phyloP scores from a whole-genome alignment of 2,113 vertebrate genomes.

The Calonectris borealis region DNA sequence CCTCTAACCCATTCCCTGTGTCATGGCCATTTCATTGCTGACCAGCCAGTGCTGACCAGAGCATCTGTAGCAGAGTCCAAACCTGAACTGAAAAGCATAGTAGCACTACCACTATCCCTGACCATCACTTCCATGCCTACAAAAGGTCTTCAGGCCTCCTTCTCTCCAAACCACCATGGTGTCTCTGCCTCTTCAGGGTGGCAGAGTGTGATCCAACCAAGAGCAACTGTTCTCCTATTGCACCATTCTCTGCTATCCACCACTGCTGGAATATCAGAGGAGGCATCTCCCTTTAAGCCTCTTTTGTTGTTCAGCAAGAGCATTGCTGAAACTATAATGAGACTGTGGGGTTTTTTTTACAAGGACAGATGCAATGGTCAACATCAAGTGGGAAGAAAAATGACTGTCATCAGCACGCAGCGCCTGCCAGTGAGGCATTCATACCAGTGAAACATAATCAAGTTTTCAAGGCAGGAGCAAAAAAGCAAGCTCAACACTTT shows the following conservation, averaged over 20 bases:
- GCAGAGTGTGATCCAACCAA: not conserved
- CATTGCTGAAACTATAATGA: not conserved
- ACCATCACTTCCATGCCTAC: not conserved
- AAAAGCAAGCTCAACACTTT: conserved; percentile 13
- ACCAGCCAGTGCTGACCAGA: not conserved
- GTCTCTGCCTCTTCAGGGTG: not conserved
- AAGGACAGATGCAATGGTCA: not conserved
- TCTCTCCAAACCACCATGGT: not conserved
- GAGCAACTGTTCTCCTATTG: not conserved
- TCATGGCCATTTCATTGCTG: not conserved
- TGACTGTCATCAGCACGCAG: conserved; percentile 1
- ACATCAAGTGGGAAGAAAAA: conserved; percentile 24
- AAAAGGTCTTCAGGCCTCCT: not conserved
- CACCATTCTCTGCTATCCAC: not conserved
- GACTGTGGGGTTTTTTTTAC: not conserved
- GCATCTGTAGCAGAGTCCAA: not conserved
- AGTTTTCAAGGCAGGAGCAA: not conserved
- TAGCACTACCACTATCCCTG: not conserved
- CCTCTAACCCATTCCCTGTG: not conserved
- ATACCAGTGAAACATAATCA: conserved; percentile 20
- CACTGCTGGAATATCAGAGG: not conserved
- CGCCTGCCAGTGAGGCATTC: not conserved
- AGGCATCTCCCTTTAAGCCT: not conserved
- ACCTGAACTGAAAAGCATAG: not conserved
- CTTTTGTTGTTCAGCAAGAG: not conserved